phyloP scores from a whole-genome alignment of 2,113 vertebrate species.

The Varanus salvator region DNA sequence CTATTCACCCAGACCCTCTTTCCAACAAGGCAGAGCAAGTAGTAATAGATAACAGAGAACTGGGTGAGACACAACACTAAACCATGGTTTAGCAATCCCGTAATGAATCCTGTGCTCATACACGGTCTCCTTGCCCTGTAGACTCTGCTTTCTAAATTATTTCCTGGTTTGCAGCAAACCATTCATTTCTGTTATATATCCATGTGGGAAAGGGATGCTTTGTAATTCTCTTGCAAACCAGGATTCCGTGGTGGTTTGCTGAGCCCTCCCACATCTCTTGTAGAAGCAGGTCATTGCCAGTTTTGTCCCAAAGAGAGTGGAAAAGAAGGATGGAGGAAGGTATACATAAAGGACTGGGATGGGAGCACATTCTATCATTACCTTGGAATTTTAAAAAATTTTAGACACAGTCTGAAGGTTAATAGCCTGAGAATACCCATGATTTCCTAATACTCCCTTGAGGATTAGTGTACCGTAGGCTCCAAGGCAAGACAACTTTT shows the following conservation, averaged over 20 bases:
- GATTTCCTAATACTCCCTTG: not conserved
- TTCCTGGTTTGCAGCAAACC: not conserved
- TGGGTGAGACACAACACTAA: not conserved
- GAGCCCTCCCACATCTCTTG: not conserved
- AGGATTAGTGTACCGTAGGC: not conserved
- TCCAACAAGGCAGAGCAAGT: not conserved
- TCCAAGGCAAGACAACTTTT: no score
- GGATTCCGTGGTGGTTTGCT: not conserved
- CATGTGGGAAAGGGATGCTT: not conserved
- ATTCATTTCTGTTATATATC: not conserved
- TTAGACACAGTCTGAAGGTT: not conserved
- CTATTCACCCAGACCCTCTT: not conserved
- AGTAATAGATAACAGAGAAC: not conserved
- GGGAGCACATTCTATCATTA: no score
- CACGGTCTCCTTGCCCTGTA: not conserved
- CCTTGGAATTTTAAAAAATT: no score
- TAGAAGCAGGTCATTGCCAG: not conserved
- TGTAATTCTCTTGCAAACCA: not conserved
- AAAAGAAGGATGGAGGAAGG: not conserved
- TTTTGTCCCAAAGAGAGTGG: not conserved
- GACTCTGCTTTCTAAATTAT: not conserved
- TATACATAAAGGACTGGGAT: not conserved
- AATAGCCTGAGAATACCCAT: not conserved
- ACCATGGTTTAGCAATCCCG: not conserved
- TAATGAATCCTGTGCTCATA: not conserved